These are phyloP conservation scores for Mallotus villosus DNA, from an alignment of 2,797 vertebrate genomes.

Conservation along the genomic window DNA sequence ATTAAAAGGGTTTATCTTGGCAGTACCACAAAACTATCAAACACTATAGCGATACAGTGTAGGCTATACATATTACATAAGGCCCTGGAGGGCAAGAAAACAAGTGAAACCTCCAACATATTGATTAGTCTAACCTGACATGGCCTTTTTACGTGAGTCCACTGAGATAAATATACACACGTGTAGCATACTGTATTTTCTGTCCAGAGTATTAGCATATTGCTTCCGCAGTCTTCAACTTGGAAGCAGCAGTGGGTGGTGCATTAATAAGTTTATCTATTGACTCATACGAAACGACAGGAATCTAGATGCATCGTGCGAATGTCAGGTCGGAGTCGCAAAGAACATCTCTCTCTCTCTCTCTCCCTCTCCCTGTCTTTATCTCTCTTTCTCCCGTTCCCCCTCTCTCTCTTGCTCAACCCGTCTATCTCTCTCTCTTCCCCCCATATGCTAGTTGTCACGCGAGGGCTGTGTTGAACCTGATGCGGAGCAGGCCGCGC, in stretches of 20 bases:
- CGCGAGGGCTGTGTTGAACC: background rate
- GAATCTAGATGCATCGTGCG: background rate
- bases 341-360: background rate
- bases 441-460: background rate
- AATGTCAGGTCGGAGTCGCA: background rate
- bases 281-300: background rate
- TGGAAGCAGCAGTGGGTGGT: background rate
- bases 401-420: background rate
- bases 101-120: slow-evolving; percentile 12
- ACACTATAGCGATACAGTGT: background rate
- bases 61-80: slow-evolving; percentile 27
- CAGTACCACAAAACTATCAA: background rate
- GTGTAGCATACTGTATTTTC: background rate
- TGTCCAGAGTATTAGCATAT: background rate
- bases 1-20: background rate
- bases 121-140: slow-evolving; percentile 14
- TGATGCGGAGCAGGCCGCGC: background rate
- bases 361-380: background rate
- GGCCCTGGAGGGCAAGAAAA: slow-evolving; percentile 14
- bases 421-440: background rate
- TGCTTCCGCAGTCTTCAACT: background rate
- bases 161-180: background rate
- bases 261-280: background rate
- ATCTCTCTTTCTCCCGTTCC: background rate
- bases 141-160: background rate